These are phyloP conservation scores for Sinocyclocheilus anshuiensis DNA, from an alignment of 2,113 vertebrate genomes.

Conservation along the genomic window DNA sequence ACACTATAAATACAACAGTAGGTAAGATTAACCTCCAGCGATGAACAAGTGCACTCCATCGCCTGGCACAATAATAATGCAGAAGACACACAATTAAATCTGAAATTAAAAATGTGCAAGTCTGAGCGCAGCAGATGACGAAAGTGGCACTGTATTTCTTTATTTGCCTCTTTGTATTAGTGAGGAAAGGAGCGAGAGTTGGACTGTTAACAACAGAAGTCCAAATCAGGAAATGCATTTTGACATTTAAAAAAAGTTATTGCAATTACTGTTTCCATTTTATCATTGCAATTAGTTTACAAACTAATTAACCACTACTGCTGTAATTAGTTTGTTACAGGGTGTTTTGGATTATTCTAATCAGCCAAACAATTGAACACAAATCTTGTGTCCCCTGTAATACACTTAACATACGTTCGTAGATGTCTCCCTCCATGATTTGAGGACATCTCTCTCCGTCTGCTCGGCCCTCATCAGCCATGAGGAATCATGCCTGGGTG, in stretches of 20 bases:
- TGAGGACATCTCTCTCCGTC: slow-evolving; percentile 25
- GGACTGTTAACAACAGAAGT: too few species aligned
- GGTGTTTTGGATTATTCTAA: slow-evolving; percentile 20
- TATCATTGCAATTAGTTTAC: background rate
- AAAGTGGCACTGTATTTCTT: background rate
- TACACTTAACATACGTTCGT: slow-evolving; percentile 10
- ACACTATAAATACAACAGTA: slow-evolving; percentile 69
- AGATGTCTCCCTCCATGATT: slow-evolving; percentile 30
- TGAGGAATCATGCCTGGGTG: slow-evolving; percentile 67
- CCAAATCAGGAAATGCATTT: background rate
- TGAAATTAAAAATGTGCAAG: slow-evolving; percentile 57
- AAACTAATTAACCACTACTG: background rate
- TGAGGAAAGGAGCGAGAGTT: background rate
- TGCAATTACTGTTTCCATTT: background rate
- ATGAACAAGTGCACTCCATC: slow-evolving; percentile 60
- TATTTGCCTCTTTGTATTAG: background rate
- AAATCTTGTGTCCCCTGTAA: slow-evolving; percentile 14
- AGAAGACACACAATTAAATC: slow-evolving; percentile 68
- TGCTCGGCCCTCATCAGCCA: slow-evolving; percentile 51
- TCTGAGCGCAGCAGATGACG: slow-evolving; percentile 33
- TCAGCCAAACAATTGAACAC: slow-evolving; percentile 5
- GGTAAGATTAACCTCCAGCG: slow-evolving; percentile 68
- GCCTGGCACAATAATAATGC: slow-evolving; percentile 51
- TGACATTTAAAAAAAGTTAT: background rate
- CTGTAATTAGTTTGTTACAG: background rate